Conservation (phyloP, 2,888 invertebrate species). For the Ectemnius lituratus region DNA sequence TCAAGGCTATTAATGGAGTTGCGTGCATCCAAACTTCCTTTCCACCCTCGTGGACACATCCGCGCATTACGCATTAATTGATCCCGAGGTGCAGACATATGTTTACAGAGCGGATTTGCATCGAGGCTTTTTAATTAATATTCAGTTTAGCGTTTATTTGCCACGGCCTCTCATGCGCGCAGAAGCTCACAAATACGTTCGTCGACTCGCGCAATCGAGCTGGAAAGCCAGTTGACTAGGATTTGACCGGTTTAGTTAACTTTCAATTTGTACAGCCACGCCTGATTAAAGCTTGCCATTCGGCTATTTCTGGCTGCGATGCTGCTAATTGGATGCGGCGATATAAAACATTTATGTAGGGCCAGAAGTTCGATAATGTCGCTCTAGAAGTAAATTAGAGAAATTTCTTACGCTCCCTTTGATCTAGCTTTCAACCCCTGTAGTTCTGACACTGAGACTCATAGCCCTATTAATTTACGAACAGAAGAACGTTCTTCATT, state of each 20-base stretch:
- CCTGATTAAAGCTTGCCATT: conserved; percentile 35
- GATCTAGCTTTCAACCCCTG: no score
- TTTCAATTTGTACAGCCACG: conserved; percentile 44
- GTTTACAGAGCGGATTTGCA: no score
- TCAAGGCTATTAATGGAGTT: background rate
- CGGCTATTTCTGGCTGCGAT: conserved; percentile 37
- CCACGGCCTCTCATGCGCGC: background rate
- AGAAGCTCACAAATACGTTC: background rate
- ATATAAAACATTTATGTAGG: conserved; percentile 43
- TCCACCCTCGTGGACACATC: conserved; percentile 4
- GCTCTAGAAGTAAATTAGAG: conserved; percentile 32
- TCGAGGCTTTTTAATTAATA: background rate
- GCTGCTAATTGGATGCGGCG: conserved; percentile 36
- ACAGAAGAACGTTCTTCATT: no score
- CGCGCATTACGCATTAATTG: no score
- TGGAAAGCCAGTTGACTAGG: conserved; percentile 1
- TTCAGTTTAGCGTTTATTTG: background rate
- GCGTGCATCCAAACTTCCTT: conserved; percentile 21
- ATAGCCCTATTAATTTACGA: no score
- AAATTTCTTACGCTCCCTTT: background rate
- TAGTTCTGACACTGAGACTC: no score
- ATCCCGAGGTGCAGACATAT: no score
- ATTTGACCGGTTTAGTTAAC: conserved; percentile 41
- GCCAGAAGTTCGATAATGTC: conserved; percentile 24
- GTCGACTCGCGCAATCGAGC: conserved; percentile 16